Evolutionary conservation across 30 jellyfish, hydroid and myxozoan genomes (phyloP).

Genomic region (Turritopsis rubra): DNA sequence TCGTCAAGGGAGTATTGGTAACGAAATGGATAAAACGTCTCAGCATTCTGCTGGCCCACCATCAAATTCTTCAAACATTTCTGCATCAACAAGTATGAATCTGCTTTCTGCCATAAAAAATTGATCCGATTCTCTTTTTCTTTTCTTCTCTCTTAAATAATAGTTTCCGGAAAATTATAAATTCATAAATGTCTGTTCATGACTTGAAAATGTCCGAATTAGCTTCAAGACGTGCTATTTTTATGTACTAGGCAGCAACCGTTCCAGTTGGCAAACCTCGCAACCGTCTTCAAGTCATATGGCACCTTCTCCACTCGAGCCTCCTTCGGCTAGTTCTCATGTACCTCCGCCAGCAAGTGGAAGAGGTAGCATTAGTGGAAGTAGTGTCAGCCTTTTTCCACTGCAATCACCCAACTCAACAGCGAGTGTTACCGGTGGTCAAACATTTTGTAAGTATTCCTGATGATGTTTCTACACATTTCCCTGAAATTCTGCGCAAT

Average conservation of each 20-base stretch:
- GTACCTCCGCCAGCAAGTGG: conserved; percentile 10
- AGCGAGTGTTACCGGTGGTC: conserved; percentile 16
- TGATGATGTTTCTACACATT: background rate
- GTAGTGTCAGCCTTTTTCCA: conserved; percentile 9
- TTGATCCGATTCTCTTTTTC: no score
- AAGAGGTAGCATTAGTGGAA: conserved; percentile 13
- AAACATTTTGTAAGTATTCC: conserved; percentile 21
- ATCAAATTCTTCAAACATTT: background rate
- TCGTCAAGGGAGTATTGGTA: conserved; percentile 3
- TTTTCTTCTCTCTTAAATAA: no score
- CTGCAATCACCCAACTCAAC: conserved; percentile 27
- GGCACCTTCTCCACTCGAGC: background rate
- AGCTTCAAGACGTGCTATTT: no score
- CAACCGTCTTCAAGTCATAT: background rate
- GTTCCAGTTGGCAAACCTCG: background rate
- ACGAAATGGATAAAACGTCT: background rate
- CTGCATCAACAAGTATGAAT: background rate
- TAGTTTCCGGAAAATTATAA: no score
- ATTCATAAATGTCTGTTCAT: no score
- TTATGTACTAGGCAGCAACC: conserved; percentile 1
- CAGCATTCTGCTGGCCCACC: background rate
- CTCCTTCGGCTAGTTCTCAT: background rate
- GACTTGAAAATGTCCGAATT: no score
- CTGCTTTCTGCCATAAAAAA: background rate
- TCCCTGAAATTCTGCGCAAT: conserved; percentile 2